These are phyloP conservation scores for Mesoligia furuncula DNA, from an alignment of 2,888 invertebrate species.

Conservation along the genomic window DNA sequence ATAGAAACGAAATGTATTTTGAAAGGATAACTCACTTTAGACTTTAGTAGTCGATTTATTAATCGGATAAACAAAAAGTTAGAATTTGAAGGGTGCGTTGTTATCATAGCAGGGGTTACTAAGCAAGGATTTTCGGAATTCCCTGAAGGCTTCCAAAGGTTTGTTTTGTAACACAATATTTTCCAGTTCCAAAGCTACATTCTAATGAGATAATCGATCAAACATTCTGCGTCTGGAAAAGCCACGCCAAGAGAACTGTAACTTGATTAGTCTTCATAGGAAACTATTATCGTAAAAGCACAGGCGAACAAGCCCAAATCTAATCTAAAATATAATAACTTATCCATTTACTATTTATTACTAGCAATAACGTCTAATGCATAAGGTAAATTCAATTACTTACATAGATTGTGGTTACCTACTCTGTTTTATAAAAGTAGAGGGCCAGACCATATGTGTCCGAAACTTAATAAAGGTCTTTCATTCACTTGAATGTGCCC, in stretches of 20 bases:
- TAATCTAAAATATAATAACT: conserved; percentile 46
- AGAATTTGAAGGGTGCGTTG: conserved; percentile 13
- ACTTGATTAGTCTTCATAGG: conserved; percentile 8
- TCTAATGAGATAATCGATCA: background rate
- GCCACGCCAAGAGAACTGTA: background rate
- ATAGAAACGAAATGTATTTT: background rate
- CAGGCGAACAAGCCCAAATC: conserved; percentile 30
- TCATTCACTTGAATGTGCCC: too few species aligned
- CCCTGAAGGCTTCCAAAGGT: conserved; percentile 17
- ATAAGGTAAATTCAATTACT: conserved; percentile 45
- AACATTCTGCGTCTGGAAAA: background rate
- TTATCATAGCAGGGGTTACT: conserved; percentile 12
- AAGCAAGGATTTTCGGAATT: conserved; percentile 9
- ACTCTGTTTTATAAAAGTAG: conserved; percentile 1
- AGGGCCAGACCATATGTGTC: background rate
- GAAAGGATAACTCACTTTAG: background rate
- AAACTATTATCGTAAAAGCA: conserved; percentile 48
- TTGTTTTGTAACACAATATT: conserved; percentile 39
- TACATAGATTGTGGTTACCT: conserved; percentile 10
- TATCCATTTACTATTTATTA: conserved; percentile 46
- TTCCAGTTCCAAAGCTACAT: background rate
- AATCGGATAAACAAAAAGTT: conserved; percentile 43
- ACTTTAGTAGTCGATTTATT: conserved; percentile 10
- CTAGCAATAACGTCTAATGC: conserved; percentile 39
- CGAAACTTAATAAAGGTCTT: background rate